Conservation (phyloP, 2,888 invertebrate species). For the Beris chalybata region DNA sequence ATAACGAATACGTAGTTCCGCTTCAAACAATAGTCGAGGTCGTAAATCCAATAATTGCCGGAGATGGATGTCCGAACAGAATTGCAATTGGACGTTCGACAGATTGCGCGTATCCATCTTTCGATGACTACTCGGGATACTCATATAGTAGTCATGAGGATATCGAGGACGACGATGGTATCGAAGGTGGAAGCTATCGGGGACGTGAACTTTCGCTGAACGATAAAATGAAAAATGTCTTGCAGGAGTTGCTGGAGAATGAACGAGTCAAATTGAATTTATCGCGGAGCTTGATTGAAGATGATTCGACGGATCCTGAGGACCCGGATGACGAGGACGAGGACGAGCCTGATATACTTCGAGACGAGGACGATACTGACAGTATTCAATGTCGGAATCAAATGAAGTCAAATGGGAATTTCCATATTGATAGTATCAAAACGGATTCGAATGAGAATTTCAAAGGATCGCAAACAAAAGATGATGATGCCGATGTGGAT, state of each 20-base stretch:
- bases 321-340: conserved; percentile 41
- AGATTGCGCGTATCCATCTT: conserved; percentile 48
- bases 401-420: conserved; percentile 33
- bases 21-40: conserved; percentile 56
- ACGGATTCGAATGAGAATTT: conserved; percentile 13
- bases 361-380: conserved; percentile 46
- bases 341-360: conserved; percentile 45
- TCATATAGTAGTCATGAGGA: conserved; percentile 9
- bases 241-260: conserved; percentile 55
- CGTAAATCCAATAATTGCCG: conserved; percentile 54
- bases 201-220: conserved; percentile 52
- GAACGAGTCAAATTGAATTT: conserved; percentile 57
- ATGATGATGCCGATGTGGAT: background rate
- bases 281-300: conserved; percentile 54
- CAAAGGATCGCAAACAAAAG: conserved; percentile 6
- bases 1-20: conserved; percentile 20
- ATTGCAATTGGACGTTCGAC: conserved; percentile 52
- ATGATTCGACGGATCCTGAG: conserved; percentile 41
- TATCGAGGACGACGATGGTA: conserved; percentile 37
- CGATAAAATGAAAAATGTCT: conserved; percentile 58
- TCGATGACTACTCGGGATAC: conserved; percentile 41
- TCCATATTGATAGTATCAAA: background rate
- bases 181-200: conserved; percentile 8
- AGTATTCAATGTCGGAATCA: conserved; percentile 21
- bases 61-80: conserved; percentile 53